Percentiles rank a stretch among this genome's conserved stretches.
phyloP scores from a whole-genome alignment of 2,113 vertebrate genomes.

The Phrynosoma platyrhinos region DNA sequence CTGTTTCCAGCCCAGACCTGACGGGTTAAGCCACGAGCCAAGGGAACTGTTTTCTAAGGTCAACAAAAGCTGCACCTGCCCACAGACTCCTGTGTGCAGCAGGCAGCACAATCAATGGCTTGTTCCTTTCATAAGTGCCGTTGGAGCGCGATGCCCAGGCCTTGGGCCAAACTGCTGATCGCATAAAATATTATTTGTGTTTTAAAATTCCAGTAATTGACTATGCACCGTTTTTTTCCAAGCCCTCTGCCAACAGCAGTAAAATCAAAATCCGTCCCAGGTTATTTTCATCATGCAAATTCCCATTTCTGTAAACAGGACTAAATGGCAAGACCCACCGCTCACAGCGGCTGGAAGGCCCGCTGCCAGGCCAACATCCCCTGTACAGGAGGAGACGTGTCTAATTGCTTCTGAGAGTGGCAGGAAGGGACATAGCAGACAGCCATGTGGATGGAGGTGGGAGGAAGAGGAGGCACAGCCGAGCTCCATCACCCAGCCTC shows the following conservation, averaged over 20 bases:
- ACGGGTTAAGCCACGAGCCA: conserved; percentile 66
- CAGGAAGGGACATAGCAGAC: neutral
- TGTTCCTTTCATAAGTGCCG: conserved; percentile 79
- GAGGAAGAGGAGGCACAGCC: neutral
- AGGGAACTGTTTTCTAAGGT: conserved; percentile 66
- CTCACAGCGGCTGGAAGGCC: conserved; percentile 15
- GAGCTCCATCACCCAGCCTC: neutral
- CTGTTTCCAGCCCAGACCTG: conserved; percentile 40
- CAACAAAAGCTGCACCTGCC: conserved; percentile 77
- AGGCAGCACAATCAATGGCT: conserved; percentile 79
- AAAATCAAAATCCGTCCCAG: conserved; percentile 81
- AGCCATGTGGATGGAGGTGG: neutral
- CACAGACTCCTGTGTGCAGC: conserved; percentile 67
- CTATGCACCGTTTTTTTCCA: conserved; percentile 84
- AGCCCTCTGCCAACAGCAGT: conserved; percentile 83
- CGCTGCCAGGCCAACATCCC: neutral
- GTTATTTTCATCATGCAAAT: conserved; percentile 88
- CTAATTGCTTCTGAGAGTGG: neutral
- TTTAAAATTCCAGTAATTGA: conserved; percentile 90
- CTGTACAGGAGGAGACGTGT: neutral
- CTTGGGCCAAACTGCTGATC: conserved; percentile 83
- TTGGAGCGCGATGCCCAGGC: conserved; percentile 80
- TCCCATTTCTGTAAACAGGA: conserved; percentile 84
- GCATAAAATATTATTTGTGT: conserved; percentile 90
- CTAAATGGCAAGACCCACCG: conserved; percentile 43